Percentiles rank a stretch among this genome's conserved stretches.
Evolutionary conservation across 2,888 invertebrate genomes (phyloP).

Genomic region (Agrochola macilenta): DNA sequence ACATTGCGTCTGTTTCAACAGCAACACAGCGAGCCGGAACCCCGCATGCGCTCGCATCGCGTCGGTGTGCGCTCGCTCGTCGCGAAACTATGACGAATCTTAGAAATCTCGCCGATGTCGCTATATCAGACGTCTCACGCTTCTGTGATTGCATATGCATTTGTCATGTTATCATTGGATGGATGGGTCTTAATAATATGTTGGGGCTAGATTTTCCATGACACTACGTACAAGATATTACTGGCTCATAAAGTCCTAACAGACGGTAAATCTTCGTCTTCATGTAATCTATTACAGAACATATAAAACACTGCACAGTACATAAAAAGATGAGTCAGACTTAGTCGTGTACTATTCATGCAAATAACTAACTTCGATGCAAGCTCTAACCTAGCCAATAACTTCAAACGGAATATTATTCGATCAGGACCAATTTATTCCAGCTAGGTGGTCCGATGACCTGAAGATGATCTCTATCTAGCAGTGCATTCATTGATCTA

Average conservation of each 20-base stretch:
- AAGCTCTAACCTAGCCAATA: neutral
- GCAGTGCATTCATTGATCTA: neutral
- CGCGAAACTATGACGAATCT: slow-evolving; percentile 62
- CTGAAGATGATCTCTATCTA: neutral
- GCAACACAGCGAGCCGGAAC: slow-evolving; percentile 48
- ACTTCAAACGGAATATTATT: neutral
- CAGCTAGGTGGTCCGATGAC: neutral
- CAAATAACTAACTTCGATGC: neutral
- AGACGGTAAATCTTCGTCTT: neutral
- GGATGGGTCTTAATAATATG: neutral
- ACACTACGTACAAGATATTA: neutral
- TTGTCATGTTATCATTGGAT: slow-evolving; percentile 15
- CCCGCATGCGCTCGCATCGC: slow-evolving; percentile 13
- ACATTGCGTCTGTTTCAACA: slow-evolving; percentile 41
- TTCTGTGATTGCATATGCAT: slow-evolving; percentile 45
- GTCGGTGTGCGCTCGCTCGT: slow-evolving; percentile 17
- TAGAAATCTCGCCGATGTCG: slow-evolving; percentile 54
- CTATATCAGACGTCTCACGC: slow-evolving; percentile 45
- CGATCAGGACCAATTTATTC: neutral
- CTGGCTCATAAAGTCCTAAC: neutral
- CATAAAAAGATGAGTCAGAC: neutral
- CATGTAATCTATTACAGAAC: no score
- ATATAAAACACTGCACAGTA: neutral
- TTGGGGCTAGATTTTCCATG: neutral
- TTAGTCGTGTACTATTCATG: slow-evolving; percentile 1